Base-by-base conservation (phyloP, 1,140 invertebrate genomes). In the Pinna nobilis region DNA sequence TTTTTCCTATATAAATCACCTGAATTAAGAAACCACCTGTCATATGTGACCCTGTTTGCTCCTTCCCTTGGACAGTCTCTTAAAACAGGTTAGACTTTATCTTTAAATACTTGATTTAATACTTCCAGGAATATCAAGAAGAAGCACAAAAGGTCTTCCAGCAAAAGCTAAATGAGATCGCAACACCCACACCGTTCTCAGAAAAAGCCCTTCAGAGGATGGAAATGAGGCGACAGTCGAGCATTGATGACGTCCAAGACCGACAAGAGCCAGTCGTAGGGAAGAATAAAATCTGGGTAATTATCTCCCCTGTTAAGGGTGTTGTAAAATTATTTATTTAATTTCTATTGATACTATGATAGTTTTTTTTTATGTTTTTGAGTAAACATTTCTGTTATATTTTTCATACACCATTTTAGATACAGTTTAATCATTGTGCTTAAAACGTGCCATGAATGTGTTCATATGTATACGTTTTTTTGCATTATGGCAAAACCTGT, bases 151-250 rank as follows among this genome's bases (percentile, higher is more conserved):
- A 72, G 49, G 79, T 77, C 50, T 79, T 86, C 28, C 81, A 84
- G 67, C 70, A 84, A 70, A 77, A 82, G 55, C 59, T 88, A 35
- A 81, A 75, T 4, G 82, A 84, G 63, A 88, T 87, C 39, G 82
- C 86, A 1, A 86, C 84, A 6, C 84, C 84, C 6, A 86, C 86
- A 1, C 81, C 84, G 11, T 81, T 83, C 53, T 85, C 82, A 9
- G 80, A 86, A 55, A 81, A 78, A 50, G 86, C 84, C 20, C 65
- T 79, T 13, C 80, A 82, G 57, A 76, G 80, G 6, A 82, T 85
- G 82, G 84, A 84, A 65, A 72, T 79, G 75, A 72, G 84, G 51
- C 70, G 82, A 23, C 81, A 84, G 74, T 76, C 76, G 23, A 80
- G 78, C 32, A 70, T 47, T 23, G 80, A 82, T 20, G 78, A 79